Evolutionary conservation across 2,888 invertebrate species (phyloP), one percentile per base, ranked within the genome.

Genomic region (Archaeoteleia sp.): DNA sequence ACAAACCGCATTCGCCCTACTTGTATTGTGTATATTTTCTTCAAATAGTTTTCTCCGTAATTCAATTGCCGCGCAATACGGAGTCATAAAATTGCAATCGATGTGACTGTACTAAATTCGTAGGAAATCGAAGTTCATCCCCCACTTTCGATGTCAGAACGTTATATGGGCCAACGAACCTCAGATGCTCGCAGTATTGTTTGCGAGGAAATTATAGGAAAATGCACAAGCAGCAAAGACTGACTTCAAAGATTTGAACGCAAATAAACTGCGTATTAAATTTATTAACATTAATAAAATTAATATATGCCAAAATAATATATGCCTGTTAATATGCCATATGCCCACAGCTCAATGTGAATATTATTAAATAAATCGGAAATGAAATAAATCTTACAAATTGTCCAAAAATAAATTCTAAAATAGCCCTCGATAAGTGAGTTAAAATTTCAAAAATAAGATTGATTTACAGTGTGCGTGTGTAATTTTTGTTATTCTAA

Each of bases 51-150:
- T 42, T 54, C 27, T 13, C 7, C n/a, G 42, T 54, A 45, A 55
- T 55, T 45, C 45, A 55, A 55, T 45, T 34, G 12, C 39, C 10
- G 30, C n/a, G 27, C 51, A 30, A 30, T 51, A 45, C 15, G 23
- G 10, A 25, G 29, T 15, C 12, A 23, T 37, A 46, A 43, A 55
- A 46, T 45, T 17, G 17, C 23, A 39, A 39, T 29, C 23, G 29
- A 10, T 37, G 45, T 37, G n/a, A 29, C 12, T 40, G 46, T 35
- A 46, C 27, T 49, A 43, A 58, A 58, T 49, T 48, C 32, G 13
- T 17, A 58, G 49, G 49, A 58, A 58, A 49, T 49, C 49, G 42
- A 42, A 58, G 39, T 49, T 49, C 35, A 58, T 49, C 35, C 58
- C 29, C n/a, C n/a, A 35, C 48, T 46, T 46, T 46, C 15, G 17